phyloP scores from a whole-genome alignment of 2,888 invertebrate genomes.

The Heteromurus nitidus region DNA sequence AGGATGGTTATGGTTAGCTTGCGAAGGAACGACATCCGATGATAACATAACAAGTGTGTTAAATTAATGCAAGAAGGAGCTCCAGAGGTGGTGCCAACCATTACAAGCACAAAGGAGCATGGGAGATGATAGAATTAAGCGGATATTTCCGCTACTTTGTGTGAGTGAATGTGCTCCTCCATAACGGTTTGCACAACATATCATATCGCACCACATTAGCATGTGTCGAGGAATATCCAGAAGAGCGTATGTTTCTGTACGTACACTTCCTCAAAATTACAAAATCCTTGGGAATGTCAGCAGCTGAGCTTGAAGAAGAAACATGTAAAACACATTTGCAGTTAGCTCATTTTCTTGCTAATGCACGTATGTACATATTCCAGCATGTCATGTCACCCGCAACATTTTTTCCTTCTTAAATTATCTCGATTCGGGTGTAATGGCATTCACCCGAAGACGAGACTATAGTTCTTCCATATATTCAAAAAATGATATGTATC shows the following conservation, averaged over 20 bases:
- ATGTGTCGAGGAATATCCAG: background rate
- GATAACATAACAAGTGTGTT: constrained; percentile 17
- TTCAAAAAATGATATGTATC: constrained; percentile 31
- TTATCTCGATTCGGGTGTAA: too few relatives aligned
- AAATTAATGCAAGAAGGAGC: constrained; percentile 23
- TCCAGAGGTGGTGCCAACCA: constrained; percentile 9
- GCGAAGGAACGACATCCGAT: background rate
- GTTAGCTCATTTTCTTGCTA: constrained; percentile 1
- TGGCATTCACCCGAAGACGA: too few relatives aligned
- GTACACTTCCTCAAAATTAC: constrained; percentile 27
- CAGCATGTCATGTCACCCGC: too few relatives aligned
- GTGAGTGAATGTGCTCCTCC: background rate
- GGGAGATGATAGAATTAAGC: background rate
- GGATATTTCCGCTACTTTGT: background rate
- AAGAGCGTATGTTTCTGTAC: background rate
- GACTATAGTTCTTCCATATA: background rate
- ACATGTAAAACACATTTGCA: constrained; percentile 56
- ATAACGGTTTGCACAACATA: too few relatives aligned
- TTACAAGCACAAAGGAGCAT: background rate
- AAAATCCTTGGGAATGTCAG: constrained; percentile 49
- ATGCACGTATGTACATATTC: too few relatives aligned
- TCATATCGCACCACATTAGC: too few relatives aligned
- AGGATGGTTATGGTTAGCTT: too few relatives aligned
- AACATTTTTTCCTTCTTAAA: too few relatives aligned
- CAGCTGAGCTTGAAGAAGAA: constrained; percentile 48